phyloP scores from a whole-genome alignment of 1,140 invertebrate species.

The Chlorops oryzae region DNA sequence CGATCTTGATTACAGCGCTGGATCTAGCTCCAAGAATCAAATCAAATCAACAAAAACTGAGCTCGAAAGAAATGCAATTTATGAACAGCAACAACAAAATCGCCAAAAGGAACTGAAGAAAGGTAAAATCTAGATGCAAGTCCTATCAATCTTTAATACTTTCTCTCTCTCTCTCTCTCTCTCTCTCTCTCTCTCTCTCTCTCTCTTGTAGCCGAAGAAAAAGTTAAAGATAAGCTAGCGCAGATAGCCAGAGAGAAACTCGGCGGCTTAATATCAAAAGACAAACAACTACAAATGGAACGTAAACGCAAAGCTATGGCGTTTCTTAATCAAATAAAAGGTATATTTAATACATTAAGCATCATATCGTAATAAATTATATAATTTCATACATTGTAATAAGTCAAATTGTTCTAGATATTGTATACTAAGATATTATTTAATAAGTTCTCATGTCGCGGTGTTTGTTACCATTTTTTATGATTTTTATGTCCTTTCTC shows the following conservation, averaged over 20 bases:
- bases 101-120: slow-evolving; percentile 34
- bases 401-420: too few relatives aligned
- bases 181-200: too few relatives aligned
- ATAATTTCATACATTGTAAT: too few relatives aligned
- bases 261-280: slow-evolving; percentile 51
- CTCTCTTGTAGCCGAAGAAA: slow-evolving; percentile 53
- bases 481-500: too few relatives aligned
- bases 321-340: slow-evolving; percentile 58
- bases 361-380: too few relatives aligned
- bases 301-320: slow-evolving; percentile 61
- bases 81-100: slow-evolving; percentile 11
- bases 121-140: slow-evolving; percentile 21
- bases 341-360: too few relatives aligned
- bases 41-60: slow-evolving; percentile 17
- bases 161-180: background rate
- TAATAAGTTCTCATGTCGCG: too few relatives aligned
- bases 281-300: slow-evolving; percentile 65
- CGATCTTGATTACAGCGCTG: slow-evolving; percentile 6
- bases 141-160: background rate
- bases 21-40: too few relatives aligned
- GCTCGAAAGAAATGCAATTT: slow-evolving; percentile 13
- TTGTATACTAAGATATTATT: too few relatives aligned
- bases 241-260: slow-evolving; percentile 58
- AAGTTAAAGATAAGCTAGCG: slow-evolving; percentile 58
- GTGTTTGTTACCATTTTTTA: too few relatives aligned